A percentile compares a stretch with the other conserved stretches of the same genome.
Evolutionary conservation across 2,797 vertebrate genomes (phyloP).

Genomic region (Heliangelus exortis): DNA sequence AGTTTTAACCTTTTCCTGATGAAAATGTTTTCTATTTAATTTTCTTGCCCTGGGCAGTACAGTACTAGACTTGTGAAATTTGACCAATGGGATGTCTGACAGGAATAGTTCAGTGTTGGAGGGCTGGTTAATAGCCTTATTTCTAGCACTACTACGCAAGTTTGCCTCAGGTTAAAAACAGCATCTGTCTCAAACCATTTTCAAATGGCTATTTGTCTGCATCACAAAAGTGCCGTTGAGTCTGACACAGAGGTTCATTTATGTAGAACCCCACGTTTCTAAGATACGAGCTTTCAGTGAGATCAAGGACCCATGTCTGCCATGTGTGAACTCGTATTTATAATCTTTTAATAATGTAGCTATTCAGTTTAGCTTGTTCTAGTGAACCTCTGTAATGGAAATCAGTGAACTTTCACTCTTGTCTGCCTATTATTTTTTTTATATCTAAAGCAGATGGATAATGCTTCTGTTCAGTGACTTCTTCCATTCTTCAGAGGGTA

Average conservation of each 20-base stretch:
- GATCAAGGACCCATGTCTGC: constrained; percentile 4
- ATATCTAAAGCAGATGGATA: neutral
- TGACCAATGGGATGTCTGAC: neutral
- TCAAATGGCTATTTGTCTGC: constrained; percentile 67
- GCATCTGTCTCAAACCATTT: constrained; percentile 25
- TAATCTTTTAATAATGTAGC: constrained; percentile 53
- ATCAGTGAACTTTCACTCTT: neutral
- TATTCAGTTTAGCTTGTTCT: constrained; percentile 46
- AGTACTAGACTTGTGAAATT: constrained; percentile 15
- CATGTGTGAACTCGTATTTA: constrained; percentile 47
- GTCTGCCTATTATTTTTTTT: neutral
- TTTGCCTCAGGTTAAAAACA: constrained; percentile 57
- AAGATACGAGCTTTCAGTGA: constrained; percentile 43
- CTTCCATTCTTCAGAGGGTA: neutral
- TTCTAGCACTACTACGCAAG: constrained; percentile 22
- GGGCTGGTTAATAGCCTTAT: constrained; percentile 54
- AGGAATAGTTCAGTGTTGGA: constrained; percentile 40
- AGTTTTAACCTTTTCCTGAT: constrained; percentile 6
- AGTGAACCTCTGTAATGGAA: constrained; percentile 1
- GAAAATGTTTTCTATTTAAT: neutral
- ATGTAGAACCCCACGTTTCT: constrained; percentile 52
- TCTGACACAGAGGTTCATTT: constrained; percentile 48
- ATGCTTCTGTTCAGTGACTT: constrained; percentile 1
- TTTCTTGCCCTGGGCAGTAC: constrained; percentile 5
- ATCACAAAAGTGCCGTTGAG: constrained; percentile 68